Evolutionary conservation across 30 jellyfish, hydroid and myxozoan species (phyloP).

Genomic region (Cassiopea andromeda): DNA sequence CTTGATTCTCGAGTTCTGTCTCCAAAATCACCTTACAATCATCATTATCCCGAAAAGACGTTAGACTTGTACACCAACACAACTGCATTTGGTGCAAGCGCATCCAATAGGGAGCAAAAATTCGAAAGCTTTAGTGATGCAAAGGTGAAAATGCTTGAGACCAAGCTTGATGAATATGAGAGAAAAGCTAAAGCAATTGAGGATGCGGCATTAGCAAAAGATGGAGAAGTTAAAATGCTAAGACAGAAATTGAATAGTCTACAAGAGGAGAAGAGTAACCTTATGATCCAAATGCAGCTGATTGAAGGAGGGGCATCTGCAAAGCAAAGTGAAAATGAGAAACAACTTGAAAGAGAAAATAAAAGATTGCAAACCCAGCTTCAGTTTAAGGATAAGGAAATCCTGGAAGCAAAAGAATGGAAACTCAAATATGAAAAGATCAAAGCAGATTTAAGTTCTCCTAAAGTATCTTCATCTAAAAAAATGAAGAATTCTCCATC

Average conservation of each 20-base stretch:
- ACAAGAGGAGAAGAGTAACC: constrained; percentile 63
- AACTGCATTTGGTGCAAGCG: constrained; percentile 1
- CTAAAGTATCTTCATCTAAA: not conserved
- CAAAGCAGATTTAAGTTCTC: not conserved
- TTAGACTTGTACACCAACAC: constrained; percentile 43
- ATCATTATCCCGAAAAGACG: constrained; percentile 37
- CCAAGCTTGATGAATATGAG: constrained; percentile 43
- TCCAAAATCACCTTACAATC: not conserved
- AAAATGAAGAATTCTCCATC: not conserved
- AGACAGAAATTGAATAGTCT: constrained; percentile 70
- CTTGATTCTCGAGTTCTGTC: not conserved
- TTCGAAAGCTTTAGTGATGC: not conserved
- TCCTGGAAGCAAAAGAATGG: constrained; percentile 59
- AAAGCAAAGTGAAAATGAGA: constrained; percentile 79
- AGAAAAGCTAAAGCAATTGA: constrained; percentile 46
- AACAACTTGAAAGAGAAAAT: constrained; percentile 58
- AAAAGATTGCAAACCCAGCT: constrained; percentile 87
- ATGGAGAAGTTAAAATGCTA: constrained; percentile 90
- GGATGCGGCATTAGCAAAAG: constrained; percentile 66
- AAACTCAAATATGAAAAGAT: constrained; percentile 27
- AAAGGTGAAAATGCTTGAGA: constrained; percentile 16
- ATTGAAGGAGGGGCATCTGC: constrained; percentile 40
- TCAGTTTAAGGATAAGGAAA: constrained; percentile 84
- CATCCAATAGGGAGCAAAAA: not conserved
- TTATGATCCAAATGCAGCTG: constrained; percentile 34